A percentile compares a stretch with the other conserved stretches of the same genome.
These are phyloP conservation scores for Camponotus floridanus DNA, from an alignment of 1,140 invertebrate genomes.

Conservation along the genomic window DNA sequence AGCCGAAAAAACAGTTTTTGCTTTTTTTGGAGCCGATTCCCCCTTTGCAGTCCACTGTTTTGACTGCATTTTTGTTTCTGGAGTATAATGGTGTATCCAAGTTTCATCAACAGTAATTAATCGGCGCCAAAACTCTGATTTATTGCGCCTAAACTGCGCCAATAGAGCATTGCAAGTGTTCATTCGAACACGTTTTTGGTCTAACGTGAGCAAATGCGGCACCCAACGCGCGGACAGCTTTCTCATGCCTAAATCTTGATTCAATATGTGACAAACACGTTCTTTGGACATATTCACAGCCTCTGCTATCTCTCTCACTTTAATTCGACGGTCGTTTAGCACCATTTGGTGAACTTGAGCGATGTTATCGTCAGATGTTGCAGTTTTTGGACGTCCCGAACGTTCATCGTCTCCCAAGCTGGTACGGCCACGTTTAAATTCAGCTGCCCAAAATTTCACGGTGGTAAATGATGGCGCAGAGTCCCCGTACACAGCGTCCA, in stretches of 20 bases:
- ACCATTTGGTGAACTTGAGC: constrained; percentile 73
- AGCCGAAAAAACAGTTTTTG: no score
- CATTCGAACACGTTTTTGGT: no score
- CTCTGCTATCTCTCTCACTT: constrained; percentile 42
- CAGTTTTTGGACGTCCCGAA: constrained; percentile 69
- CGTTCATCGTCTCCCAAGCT: constrained; percentile 72
- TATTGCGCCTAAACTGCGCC: no score
- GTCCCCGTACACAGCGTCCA: not conserved
- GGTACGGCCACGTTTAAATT: constrained; percentile 78
- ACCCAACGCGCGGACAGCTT: not conserved
- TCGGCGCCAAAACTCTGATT: no score
- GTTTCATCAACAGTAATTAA: no score
- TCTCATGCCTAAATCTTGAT: not conserved
- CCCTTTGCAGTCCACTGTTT: no score
- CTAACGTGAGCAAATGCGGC: not conserved
- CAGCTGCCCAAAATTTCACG: constrained; percentile 75
- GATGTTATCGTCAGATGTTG: constrained; percentile 76
- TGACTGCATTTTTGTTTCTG: no score
- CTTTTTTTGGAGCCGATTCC: no score
- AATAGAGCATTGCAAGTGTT: no score
- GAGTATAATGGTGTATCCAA: no score
- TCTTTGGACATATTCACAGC: not conserved
- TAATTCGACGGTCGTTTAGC: constrained; percentile 67
- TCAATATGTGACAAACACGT: not conserved
- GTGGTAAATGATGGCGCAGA: constrained; percentile 69